Conservation (phyloP, 2,888 invertebrate species). For the Drosophila quasianomalipes region DNA sequence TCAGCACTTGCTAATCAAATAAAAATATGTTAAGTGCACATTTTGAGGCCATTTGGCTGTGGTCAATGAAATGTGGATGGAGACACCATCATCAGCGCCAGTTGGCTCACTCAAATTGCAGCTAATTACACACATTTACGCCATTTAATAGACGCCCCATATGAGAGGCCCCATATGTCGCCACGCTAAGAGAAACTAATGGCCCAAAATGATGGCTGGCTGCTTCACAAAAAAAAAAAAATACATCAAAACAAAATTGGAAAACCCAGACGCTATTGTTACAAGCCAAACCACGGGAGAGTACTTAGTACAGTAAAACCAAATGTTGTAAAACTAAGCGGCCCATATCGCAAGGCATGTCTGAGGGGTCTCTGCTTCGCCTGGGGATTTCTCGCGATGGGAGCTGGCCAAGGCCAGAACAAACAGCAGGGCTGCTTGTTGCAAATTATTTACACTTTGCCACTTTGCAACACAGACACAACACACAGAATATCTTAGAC, state of each 20-base stretch:
- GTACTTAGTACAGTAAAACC: conserved; percentile 24
- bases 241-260: conserved; percentile 9
- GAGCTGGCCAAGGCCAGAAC: conserved; percentile 39
- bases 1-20: conserved; percentile 48
- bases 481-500: background rate
- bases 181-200: conserved; percentile 47
- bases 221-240: background rate
- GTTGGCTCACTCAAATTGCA: conserved; percentile 65
- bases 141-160: conserved; percentile 64
- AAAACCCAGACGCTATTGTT: conserved; percentile 29
- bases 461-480: conserved; percentile 35
- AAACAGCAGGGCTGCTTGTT: conserved; percentile 55
- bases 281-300: conserved; percentile 11
- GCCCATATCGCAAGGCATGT: background rate
- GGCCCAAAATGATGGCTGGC: conserved; percentile 44
- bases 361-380: conserved; percentile 5
- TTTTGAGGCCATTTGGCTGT: conserved; percentile 52
- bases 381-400: conserved; percentile 19
- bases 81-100: conserved; percentile 42
- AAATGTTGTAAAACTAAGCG: conserved; percentile 38
- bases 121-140: conserved; percentile 61
- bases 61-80: conserved; percentile 68
- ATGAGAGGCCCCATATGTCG: conserved; percentile 57
- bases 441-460: conserved; percentile 48
- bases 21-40: conserved; percentile 55